Percentiles rank a stretch among this genome's conserved stretches.
These are phyloP conservation scores for Astyanax mexicanus DNA, from an alignment of 2,797 vertebrate genomes.

Conservation along the genomic window DNA sequence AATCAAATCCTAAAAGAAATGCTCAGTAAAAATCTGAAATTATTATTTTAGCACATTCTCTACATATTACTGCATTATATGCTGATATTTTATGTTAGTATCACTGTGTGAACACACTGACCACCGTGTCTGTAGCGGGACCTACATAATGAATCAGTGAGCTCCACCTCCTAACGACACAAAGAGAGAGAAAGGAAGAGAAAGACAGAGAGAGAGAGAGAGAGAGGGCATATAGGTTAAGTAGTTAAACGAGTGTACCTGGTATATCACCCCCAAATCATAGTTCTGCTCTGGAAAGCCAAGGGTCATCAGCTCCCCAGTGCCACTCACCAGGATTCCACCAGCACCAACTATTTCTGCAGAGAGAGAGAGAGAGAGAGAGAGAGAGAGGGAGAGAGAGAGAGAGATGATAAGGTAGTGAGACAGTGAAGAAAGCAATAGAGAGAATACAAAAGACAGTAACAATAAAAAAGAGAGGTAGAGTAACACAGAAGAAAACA, in stretches of 20 bases:
- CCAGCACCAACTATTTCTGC: slow-evolving; percentile 82
- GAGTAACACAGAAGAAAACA: background rate
- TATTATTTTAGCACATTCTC: no score
- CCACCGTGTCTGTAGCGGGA: background rate
- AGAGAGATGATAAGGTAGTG: background rate
- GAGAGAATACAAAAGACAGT: no score
- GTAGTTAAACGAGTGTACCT: slow-evolving; percentile 67
- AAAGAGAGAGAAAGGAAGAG: background rate
- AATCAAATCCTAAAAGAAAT: no score
- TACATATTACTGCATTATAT: no score
- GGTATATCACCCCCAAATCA: slow-evolving; percentile 71
- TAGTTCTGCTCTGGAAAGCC: slow-evolving; percentile 74
- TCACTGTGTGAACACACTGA: no score
- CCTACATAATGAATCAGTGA: background rate
- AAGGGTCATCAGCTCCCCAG: slow-evolving; percentile 77
- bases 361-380: slow-evolving; percentile 12
- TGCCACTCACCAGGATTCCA: slow-evolving; percentile 79
- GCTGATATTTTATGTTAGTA: no score
- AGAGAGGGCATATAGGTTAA: slow-evolving; percentile 21
- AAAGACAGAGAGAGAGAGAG: background rate
- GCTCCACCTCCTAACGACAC: background rate
- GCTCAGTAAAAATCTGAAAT: no score
- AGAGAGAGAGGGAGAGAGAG: background rate
- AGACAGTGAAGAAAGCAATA: background rate
- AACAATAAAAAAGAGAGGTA: no score